phyloP scores from a whole-genome alignment of 2,113 vertebrate species.

The Cinclus mexicanus region DNA sequence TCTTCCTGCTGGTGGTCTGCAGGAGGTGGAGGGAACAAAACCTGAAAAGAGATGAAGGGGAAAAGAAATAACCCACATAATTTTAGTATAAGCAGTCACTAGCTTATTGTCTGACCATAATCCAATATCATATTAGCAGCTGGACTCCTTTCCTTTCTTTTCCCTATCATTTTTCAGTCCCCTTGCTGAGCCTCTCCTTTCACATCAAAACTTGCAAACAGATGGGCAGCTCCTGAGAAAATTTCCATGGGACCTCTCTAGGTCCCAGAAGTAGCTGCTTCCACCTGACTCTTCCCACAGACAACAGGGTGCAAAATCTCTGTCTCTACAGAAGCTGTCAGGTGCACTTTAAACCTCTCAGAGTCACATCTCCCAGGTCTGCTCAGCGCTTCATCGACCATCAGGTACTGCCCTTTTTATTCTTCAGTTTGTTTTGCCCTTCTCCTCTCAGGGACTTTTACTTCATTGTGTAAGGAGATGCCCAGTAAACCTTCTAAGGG shows the following conservation, averaged over 20 bases:
- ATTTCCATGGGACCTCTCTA: not conserved
- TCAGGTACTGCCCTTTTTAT: not conserved
- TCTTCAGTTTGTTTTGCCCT: not conserved
- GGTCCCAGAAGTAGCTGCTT: constrained; percentile 49
- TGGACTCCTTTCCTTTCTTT: constrained; percentile 23
- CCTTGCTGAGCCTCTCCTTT: not conserved
- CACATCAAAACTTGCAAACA: constrained; percentile 47
- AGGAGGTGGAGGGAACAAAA: not conserved
- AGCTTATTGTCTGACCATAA: not conserved
- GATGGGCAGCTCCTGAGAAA: constrained; percentile 48
- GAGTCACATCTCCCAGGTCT: not conserved
- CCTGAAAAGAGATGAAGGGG: not conserved
- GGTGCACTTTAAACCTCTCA: not conserved
- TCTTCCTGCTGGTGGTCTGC: not conserved
- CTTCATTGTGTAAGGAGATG: not conserved
- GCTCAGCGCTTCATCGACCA: not conserved
- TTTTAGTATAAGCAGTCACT: not conserved
- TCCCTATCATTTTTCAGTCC: constrained; percentile 12
- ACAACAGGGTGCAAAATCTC: constrained; percentile 21
- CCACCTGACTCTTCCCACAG: constrained; percentile 54
- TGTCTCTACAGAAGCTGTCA: not conserved
- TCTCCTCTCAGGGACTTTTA: not conserved
- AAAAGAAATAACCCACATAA: not conserved
- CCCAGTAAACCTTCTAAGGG: constrained; percentile 16
- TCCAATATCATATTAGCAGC: not conserved